These are phyloP conservation scores for Schlechtendalia chinensis DNA, from an alignment of 1,140 invertebrate genomes.

Conservation along the genomic window DNA sequence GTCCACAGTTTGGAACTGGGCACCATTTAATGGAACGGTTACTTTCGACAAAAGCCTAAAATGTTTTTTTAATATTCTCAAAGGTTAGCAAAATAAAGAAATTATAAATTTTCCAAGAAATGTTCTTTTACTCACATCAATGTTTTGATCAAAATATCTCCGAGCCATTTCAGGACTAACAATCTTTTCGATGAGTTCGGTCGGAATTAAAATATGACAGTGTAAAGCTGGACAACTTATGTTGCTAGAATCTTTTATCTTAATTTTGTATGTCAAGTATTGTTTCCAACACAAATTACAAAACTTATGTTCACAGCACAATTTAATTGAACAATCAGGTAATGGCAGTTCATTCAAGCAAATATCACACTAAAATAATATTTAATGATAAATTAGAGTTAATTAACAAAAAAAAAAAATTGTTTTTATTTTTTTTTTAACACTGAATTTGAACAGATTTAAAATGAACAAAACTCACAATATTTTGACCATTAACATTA, in stretches of 20 bases:
- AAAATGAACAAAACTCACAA: conserved; percentile 17
- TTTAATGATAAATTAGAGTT: neutral
- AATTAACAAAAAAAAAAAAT: neutral
- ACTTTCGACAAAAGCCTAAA: conserved; percentile 71
- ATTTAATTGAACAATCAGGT: conserved; percentile 56
- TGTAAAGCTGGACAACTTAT: conserved; percentile 69
- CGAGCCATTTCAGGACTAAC: conserved; percentile 67
- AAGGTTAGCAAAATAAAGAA: conserved; percentile 5
- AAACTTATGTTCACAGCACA: conserved; percentile 67
- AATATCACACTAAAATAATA: conserved; percentile 65
- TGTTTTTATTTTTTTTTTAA: neutral
- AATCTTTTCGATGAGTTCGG: conserved; percentile 68
- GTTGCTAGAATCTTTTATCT: conserved; percentile 67
- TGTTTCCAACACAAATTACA: conserved; percentile 68
- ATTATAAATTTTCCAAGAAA: neutral
- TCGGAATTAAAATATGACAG: conserved; percentile 68
- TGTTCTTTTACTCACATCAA: conserved; percentile 60
- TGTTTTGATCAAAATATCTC: conserved; percentile 71
- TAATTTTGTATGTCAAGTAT: conserved; percentile 68
- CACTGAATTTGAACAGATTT: neutral
- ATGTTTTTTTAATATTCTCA: neutral
- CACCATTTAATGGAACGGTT: conserved; percentile 75
- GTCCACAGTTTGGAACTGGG: conserved; percentile 68
- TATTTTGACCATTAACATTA: conserved; percentile 36
- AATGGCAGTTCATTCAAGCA: conserved; percentile 59